Percentiles rank a stretch among this genome's conserved stretches.
phyloP scores from a whole-genome alignment of 2,888 invertebrate species.

The Ecliptopera silaceata region DNA sequence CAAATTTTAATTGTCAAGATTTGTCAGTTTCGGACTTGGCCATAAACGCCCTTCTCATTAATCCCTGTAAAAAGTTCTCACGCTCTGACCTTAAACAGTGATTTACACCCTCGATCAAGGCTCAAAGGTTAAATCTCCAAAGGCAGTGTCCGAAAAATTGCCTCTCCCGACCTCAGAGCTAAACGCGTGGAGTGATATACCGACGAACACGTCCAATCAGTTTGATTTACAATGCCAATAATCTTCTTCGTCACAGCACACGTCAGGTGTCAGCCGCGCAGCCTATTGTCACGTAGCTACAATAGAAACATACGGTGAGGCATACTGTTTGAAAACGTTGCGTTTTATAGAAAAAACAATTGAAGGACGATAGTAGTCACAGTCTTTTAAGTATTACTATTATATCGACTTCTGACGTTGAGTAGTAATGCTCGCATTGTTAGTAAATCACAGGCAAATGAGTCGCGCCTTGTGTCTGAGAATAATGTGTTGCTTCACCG shows the following conservation, averaged over 20 bases:
- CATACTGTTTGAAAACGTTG: background rate
- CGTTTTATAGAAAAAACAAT: too few relatives aligned
- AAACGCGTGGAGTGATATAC: conserved; percentile 54
- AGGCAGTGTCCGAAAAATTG: conserved; percentile 50
- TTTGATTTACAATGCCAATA: conserved; percentile 75
- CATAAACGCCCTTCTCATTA: too few relatives aligned
- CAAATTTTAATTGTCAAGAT: too few relatives aligned
- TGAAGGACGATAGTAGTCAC: too few relatives aligned
- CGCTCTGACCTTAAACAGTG: conserved; percentile 9
- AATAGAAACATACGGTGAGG: conserved; percentile 42
- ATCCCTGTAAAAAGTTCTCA: too few relatives aligned
- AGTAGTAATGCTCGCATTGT: too few relatives aligned
- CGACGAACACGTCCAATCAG: conserved; percentile 69
- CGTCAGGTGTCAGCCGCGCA: conserved; percentile 61
- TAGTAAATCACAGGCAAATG: too few relatives aligned
- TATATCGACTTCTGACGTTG: too few relatives aligned
- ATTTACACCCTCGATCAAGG: conserved; percentile 22
- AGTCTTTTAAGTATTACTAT: too few relatives aligned
- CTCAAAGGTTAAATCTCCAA: conserved; percentile 19
- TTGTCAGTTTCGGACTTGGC: too few relatives aligned
- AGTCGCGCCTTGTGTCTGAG: too few relatives aligned
- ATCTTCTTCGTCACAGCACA: conserved; percentile 65
- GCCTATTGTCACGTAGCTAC: conserved; percentile 55
- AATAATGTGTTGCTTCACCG: too few relatives aligned
- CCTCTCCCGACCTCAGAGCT: conserved; percentile 18